Evolutionary conservation across 1,140 invertebrate genomes (phyloP).

Genomic region (Metaphire vulgaris): DNA sequence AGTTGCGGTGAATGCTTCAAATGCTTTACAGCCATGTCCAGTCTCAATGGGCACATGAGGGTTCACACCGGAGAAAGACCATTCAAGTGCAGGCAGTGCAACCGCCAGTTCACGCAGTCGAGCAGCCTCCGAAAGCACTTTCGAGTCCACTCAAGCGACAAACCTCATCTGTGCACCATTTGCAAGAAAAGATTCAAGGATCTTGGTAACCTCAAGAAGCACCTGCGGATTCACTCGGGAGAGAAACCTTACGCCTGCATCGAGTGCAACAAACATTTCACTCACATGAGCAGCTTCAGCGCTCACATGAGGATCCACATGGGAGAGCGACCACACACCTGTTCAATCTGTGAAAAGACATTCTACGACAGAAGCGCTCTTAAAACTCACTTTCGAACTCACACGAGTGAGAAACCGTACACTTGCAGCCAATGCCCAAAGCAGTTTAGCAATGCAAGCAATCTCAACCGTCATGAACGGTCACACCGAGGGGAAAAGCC

Average conservation of each 20-base stretch:
- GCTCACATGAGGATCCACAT: constrained; percentile 91
- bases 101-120: constrained; percentile 90
- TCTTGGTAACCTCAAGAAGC: constrained; percentile 37
- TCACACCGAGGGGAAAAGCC: constrained; percentile 62
- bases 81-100: constrained; percentile 91
- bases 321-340: constrained; percentile 77
- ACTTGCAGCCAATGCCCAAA: constrained; percentile 44
- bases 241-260: constrained; percentile 53
- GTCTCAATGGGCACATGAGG: constrained; percentile 18
- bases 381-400: constrained; percentile 33
- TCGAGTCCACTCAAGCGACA: constrained; percentile 68
- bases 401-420: constrained; percentile 51
- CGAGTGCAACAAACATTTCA: constrained; percentile 82
- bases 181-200: not conserved
- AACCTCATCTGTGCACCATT: not conserved
- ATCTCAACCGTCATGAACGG: constrained; percentile 58
- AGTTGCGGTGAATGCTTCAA: constrained; percentile 9
- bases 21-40: not conserved
- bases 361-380: constrained; percentile 18
- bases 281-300: constrained; percentile 89
- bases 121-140: constrained; percentile 81
- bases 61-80: constrained; percentile 54
- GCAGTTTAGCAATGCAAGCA: constrained; percentile 59
- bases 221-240: constrained; percentile 30
- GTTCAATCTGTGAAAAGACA: constrained; percentile 10